Evolutionary conservation across 2,797 vertebrate species (phyloP), one percentile per base, ranked within the genome.

Genomic region (Scolopax bukidnonensis): DNA sequence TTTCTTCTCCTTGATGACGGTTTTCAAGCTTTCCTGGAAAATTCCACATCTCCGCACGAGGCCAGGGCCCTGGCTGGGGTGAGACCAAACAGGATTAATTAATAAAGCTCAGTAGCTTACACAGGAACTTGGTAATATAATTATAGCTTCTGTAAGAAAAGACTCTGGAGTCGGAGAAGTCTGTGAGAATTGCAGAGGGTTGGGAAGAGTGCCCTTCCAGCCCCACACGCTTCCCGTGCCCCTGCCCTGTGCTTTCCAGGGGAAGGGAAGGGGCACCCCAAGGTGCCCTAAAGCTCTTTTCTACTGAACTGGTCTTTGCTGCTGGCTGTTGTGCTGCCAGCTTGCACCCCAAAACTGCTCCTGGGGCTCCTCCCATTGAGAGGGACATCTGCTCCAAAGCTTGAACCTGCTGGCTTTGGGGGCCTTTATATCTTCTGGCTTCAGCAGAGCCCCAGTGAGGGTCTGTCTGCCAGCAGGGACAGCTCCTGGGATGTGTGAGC

Each of bases 21-120:
- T 98, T 99, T 98, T 99, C 96, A 96, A 98, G 98, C 98, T 99
- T 99, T 98, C 98, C 95, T 99, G 98, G 98, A 98, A 99, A 99
- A 99, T 99, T 99, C 98, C 98, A 98, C 98, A 98, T 98, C 98
- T 97, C 97, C 95, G 94, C 96, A 98, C 48, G 88, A 99, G 97
- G 90, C 90, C 87, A 40, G 48, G 65, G 59, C 54, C 43, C 70
- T 83, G 90, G 64, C 87, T 36, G 32, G 86, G 93, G 82, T 84
- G 87, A 90, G 56, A 91, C 59, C 56, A 61, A 94, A 96, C 92
- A 98, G 98, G 98, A 98, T 98, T 98, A 98, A 98, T 98, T 97
- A 98, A 98, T 98, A 96, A 97, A 97, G 96, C 97, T 97, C 96
- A 96, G 97, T 97, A 96, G 97, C 96, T 97, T 98, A 97, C 89